phyloP scores from a whole-genome alignment of 2,113 vertebrate species.

The Brevimyrus niger region DNA sequence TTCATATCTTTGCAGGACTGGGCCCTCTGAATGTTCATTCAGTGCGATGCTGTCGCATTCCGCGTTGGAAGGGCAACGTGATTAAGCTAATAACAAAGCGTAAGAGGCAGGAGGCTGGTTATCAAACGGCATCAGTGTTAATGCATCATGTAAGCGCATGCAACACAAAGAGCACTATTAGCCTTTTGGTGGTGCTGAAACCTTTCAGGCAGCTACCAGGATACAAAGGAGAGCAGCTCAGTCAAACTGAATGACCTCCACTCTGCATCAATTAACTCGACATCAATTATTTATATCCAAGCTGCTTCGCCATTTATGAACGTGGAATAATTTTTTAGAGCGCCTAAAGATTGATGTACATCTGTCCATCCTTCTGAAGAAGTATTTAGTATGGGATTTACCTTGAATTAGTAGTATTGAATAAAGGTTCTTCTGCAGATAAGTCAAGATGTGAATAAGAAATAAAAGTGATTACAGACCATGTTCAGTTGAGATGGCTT shows the following conservation, averaged over 20 bases:
- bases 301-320: neutral
- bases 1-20: neutral
- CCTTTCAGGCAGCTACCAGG: neutral
- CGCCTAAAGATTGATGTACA: neutral
- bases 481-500: neutral
- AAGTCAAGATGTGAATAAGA: neutral
- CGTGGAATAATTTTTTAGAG: neutral
- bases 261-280: neutral
- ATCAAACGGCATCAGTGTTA: neutral
- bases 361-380: neutral
- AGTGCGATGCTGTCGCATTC: neutral
- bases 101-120: neutral
- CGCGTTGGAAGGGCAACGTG: neutral
- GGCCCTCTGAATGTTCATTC: neutral
- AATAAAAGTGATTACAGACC: neutral
- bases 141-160: neutral
- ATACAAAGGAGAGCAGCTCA: neutral
- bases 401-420: neutral
- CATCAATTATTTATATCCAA: neutral
- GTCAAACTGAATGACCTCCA: constrained; percentile 13
- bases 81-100: neutral
- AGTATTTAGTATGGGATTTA: neutral
- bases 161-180: neutral
- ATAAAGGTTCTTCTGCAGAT: neutral
- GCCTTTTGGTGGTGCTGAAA: neutral